phyloP scores from a whole-genome alignment of 2,888 invertebrate genomes.

The Troilus luridus region DNA sequence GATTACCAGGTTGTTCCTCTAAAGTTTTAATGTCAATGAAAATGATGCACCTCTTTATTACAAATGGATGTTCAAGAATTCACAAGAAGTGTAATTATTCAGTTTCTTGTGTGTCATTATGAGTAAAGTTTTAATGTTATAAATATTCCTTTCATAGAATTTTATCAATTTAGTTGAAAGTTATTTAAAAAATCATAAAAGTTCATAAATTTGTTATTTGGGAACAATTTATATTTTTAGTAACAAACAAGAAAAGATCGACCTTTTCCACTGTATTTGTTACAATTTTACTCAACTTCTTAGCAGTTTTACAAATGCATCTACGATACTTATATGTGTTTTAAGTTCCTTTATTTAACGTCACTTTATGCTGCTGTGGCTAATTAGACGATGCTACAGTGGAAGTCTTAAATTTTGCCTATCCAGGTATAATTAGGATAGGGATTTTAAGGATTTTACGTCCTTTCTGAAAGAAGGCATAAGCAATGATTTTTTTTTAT shows the following conservation, averaged over 20 bases:
- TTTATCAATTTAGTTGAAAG: not conserved
- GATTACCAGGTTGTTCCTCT: not conserved
- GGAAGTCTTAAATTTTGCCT: too few species aligned
- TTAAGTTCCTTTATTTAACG: too few species aligned
- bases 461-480: too few species aligned
- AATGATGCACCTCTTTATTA: not conserved
- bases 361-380: too few species aligned
- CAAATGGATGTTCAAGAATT: slow-evolving; percentile 15
- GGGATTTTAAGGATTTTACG: too few species aligned
- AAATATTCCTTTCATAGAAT: not conserved
- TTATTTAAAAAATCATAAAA: not conserved
- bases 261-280: not conserved
- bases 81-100: slow-evolving; percentile 25
- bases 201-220: not conserved
- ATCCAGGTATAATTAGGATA: too few species aligned
- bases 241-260: not conserved
- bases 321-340: not conserved
- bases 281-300: not conserved
- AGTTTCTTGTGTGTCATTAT: not conserved
- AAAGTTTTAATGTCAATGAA: not conserved
- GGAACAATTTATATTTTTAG: not conserved
- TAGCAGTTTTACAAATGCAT: not conserved
- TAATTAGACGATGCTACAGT: too few species aligned
- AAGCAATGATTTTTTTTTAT: too few species aligned
- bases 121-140: not conserved